These are phyloP conservation scores for Hippopotamus amphibius DNA, from an alignment of 2,113 vertebrate genomes.

Conservation along the genomic window DNA sequence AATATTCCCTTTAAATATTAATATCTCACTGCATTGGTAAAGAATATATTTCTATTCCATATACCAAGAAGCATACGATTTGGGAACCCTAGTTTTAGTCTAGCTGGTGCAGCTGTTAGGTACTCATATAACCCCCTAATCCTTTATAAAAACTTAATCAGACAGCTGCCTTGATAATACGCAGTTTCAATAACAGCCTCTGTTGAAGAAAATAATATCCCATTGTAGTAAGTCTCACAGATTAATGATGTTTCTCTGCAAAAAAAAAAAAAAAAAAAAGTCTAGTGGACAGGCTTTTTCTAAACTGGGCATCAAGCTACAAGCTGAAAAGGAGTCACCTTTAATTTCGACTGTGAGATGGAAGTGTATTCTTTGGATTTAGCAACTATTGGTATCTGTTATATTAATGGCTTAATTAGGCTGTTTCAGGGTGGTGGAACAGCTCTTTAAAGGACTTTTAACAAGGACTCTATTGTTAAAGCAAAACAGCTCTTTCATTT, in stretches of 20 bases:
- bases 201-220: conserved; percentile 72
- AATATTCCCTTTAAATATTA: conserved; percentile 50
- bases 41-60: conserved; percentile 47
- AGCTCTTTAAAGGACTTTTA: conserved; percentile 57
- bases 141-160: conserved; percentile 78
- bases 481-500: conserved; percentile 66
- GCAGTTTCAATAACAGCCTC: conserved; percentile 68
- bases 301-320: background rate
- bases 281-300: background rate
- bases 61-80: background rate
- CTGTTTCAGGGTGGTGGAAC: background rate
- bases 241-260: conserved; percentile 58
- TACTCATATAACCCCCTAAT: conserved; percentile 76
- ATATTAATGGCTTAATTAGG: conserved; percentile 65
- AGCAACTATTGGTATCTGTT: conserved; percentile 55
- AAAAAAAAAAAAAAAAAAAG: background rate
- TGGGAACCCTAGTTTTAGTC: conserved; percentile 61
- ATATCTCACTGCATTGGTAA: background rate
- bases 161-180: conserved; percentile 79
- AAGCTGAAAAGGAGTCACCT: background rate
- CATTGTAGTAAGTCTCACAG: conserved; percentile 65
- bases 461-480: conserved; percentile 76
- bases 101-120: conserved; percentile 75
- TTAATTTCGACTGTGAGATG: conserved; percentile 49
- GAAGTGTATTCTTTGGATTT: conserved; percentile 4